Conservation (phyloP, 2,888 invertebrate genomes). For the Laspeyria flexula region DNA sequence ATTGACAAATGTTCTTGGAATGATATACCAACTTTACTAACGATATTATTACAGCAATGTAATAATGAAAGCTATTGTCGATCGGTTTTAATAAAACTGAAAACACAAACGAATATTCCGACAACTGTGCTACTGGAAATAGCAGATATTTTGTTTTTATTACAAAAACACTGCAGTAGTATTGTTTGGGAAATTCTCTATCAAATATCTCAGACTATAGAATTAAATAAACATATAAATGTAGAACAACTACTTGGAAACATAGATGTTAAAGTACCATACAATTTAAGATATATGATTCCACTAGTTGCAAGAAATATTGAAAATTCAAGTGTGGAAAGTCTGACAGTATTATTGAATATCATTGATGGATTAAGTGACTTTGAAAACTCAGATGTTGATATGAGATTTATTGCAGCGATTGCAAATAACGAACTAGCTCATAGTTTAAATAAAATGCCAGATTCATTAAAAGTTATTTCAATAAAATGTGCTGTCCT, state of each 20-base stretch:
- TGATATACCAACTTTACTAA: conserved; percentile 52
- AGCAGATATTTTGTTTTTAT: conserved; percentile 50
- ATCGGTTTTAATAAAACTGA: conserved; percentile 55
- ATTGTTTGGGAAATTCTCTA: conserved; percentile 68
- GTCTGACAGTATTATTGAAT: conserved; percentile 49
- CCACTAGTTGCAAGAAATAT: conserved; percentile 64
- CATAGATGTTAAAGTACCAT: conserved; percentile 44
- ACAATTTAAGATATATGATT: conserved; percentile 65
- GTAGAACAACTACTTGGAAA: conserved; percentile 36
- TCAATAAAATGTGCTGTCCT: conserved; percentile 71
- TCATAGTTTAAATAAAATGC: conserved; percentile 47
- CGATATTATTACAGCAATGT: conserved; percentile 49
- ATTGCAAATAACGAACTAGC: conserved; percentile 73
- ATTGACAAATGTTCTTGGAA: conserved; percentile 53
- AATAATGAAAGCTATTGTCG: conserved; percentile 62
- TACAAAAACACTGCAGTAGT: conserved; percentile 50
- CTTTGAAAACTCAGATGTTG: conserved; percentile 65
- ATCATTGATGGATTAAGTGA: conserved; percentile 60
- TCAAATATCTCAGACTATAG: conserved; percentile 55
- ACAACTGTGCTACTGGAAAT: conserved; percentile 47
- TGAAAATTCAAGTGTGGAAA: conserved; percentile 26
- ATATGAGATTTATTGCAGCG: conserved; percentile 71
- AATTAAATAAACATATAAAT: conserved; percentile 42
- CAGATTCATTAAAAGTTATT: conserved; percentile 60
- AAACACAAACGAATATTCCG: conserved; percentile 38